Conservation (phyloP, 2,797 vertebrate genomes). For the Tachyglossus aculeatus region DNA sequence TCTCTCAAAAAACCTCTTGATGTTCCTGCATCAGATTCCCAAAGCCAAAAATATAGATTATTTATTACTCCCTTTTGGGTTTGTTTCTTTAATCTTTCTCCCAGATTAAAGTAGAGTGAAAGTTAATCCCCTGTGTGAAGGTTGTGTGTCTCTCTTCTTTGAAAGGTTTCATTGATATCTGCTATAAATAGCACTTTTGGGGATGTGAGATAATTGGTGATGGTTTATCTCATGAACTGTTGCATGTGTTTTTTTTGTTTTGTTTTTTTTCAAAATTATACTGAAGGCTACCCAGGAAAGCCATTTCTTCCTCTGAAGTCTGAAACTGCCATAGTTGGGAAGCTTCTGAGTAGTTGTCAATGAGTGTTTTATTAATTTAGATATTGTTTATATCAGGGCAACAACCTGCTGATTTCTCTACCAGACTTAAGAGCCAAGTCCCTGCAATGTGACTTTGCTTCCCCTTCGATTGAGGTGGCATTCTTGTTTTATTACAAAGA, state of each 20-base stretch:
- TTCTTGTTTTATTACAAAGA: too few relatives aligned
- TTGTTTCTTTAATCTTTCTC: not conserved
- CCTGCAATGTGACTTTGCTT: too few relatives aligned
- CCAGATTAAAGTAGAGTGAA: not conserved
- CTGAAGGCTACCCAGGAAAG: not conserved
- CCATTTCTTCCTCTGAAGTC: not conserved
- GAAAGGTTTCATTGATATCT: not conserved
- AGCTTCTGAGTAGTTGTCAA: not conserved
- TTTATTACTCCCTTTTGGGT: not conserved
- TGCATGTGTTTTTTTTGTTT: not conserved
- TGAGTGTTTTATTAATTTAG: not conserved
- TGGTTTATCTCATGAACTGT: not conserved
- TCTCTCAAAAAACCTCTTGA: not conserved
- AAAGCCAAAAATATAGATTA: not conserved
- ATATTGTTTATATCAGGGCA: not conserved
- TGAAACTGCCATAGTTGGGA: not conserved
- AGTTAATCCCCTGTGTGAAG: not conserved
- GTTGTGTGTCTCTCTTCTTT: not conserved
- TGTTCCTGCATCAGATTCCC: not conserved
- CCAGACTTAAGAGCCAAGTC: too few relatives aligned
- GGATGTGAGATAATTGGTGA: not conserved
- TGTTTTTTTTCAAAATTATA: not conserved
- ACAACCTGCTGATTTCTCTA: too few relatives aligned
- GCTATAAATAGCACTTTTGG: not conserved
- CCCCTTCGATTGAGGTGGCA: too few relatives aligned